These are phyloP conservation scores for Acromyrmex heyeri DNA, from an alignment of 1,140 invertebrate species.

Conservation along the genomic window DNA sequence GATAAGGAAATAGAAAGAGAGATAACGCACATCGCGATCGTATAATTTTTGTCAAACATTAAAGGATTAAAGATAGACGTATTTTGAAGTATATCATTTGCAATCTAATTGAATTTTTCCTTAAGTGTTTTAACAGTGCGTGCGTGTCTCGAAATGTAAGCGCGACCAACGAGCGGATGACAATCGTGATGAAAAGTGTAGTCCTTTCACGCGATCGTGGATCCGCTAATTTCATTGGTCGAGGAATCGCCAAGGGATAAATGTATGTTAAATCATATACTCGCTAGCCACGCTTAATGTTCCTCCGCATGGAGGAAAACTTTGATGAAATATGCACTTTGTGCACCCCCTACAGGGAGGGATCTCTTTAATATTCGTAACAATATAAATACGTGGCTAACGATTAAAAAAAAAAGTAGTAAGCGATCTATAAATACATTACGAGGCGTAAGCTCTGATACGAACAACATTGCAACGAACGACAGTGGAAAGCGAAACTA, in stretches of 20 bases:
- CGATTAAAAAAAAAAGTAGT: conserved; percentile 66
- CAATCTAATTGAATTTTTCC: neutral
- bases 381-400: conserved; percentile 52
- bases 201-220: conserved; percentile 48
- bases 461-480: conserved; percentile 84
- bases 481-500: conserved; percentile 81
- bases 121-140: conserved; percentile 44
- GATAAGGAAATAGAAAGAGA: neutral
- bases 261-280: conserved; percentile 64
- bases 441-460: conserved; percentile 85
- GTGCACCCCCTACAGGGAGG: neutral
- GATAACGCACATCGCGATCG: neutral
- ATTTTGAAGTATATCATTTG: neutral
- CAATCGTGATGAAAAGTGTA: conserved; percentile 31
- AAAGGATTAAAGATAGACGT: conserved; percentile 7
- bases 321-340: conserved; percentile 2
- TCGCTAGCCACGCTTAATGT: conserved; percentile 69
- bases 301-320: neutral
- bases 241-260: conserved; percentile 58
- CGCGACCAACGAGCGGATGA: conserved; percentile 56
- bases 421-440: conserved; percentile 86
- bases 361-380: neutral
- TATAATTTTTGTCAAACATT: neutral
- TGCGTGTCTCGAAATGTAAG: conserved; percentile 72
- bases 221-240: conserved; percentile 26